A percentile compares a stretch with the other conserved stretches of the same genome.
Conservation (phyloP, 2,888 invertebrate species). For the Erannis defoliaria region DNA sequence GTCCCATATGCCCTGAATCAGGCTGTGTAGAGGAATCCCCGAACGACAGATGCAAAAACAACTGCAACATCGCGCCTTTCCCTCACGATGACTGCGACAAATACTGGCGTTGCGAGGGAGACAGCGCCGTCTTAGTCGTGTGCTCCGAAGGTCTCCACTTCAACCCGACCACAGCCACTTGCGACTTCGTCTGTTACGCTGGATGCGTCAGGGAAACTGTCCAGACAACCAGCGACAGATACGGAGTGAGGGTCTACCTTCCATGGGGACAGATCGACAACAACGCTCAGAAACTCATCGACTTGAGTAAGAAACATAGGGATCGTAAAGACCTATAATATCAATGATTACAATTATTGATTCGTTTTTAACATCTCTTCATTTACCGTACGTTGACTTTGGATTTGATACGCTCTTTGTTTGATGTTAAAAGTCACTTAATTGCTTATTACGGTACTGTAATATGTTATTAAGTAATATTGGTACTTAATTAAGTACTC, state of each 20-base stretch:
- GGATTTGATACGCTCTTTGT: conserved; percentile 4
- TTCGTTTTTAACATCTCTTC: background rate
- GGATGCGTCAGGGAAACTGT: conserved; percentile 56
- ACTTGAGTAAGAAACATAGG: background rate
- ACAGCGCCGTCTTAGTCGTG: conserved; percentile 49
- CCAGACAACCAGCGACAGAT: conserved; percentile 50
- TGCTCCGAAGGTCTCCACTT: conserved; percentile 76
- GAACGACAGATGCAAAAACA: conserved; percentile 50
- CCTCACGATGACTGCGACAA: conserved; percentile 74
- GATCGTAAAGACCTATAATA: too few species aligned
- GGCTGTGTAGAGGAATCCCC: background rate
- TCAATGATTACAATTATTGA: background rate
- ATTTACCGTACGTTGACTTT: conserved; percentile 4
- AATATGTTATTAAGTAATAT: background rate
- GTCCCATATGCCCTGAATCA: background rate
- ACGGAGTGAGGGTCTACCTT: conserved; percentile 63
- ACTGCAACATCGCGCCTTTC: conserved; percentile 72
- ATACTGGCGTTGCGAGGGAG: conserved; percentile 69
- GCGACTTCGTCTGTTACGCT: conserved; percentile 71
- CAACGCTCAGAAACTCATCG: conserved; percentile 23
- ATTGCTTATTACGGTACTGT: background rate
- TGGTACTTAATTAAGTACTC: background rate
- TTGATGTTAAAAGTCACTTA: background rate
- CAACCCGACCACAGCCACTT: conserved; percentile 63
- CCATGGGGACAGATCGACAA: conserved; percentile 62